Evolutionary conservation across 2,888 invertebrate species (phyloP).

Genomic region (Nectonema munidae): DNA sequence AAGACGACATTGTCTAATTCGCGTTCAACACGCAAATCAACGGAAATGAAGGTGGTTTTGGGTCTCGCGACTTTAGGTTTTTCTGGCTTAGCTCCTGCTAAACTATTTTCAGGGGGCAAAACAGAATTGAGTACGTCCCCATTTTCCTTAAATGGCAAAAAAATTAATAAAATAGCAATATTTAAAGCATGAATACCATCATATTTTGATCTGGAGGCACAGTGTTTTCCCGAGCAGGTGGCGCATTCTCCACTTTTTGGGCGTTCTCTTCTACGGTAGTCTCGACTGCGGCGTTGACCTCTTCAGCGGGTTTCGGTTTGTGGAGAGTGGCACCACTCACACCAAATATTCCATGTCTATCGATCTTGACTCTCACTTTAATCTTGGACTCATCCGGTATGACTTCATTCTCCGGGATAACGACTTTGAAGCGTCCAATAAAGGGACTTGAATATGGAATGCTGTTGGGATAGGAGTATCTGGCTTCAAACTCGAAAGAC

Average conservation of each 20-base stretch:
- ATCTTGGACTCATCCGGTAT: constrained; percentile 34
- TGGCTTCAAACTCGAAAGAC: constrained; percentile 51
- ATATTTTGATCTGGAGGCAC: background rate
- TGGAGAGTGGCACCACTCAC: constrained; percentile 31
- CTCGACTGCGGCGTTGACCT: no score
- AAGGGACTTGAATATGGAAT: constrained; percentile 37
- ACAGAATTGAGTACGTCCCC: no score
- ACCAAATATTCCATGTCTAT: constrained; percentile 62
- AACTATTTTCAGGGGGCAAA: no score
- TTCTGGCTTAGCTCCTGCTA: no score
- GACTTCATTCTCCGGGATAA: background rate
- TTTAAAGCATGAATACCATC: no score
- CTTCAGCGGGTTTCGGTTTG: background rate
- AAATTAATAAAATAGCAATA: no score
- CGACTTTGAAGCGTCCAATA: constrained; percentile 19
- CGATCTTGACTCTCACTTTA: constrained; percentile 71
- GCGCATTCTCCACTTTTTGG: background rate
- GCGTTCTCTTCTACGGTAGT: background rate
- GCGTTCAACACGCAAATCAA: no score
- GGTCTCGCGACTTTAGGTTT: no score
- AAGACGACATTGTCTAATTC: no score
- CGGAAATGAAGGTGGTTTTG: no score
- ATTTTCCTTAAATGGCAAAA: no score
- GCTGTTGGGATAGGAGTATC: constrained; percentile 33
- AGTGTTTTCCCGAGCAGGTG: background rate